Evolutionary conservation across 2,888 invertebrate species (phyloP), one percentile per base, ranked within the genome.

Genomic region (Polyommatus icarus): DNA sequence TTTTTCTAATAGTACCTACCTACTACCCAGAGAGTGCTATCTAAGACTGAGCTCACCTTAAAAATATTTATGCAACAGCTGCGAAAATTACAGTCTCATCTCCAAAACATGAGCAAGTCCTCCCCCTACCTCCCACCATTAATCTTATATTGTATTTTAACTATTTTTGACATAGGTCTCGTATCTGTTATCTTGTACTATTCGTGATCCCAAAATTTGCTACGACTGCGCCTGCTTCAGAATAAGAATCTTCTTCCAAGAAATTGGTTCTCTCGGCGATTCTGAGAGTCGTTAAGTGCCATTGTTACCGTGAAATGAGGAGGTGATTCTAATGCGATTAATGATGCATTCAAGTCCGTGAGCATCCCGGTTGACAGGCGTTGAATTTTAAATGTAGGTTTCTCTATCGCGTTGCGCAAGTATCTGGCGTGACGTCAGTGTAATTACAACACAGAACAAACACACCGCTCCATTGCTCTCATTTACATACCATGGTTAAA

Each of bases 391-490:
- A 80, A 79, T 79, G 76, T 78, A 80, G 18, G 72, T 78, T 78
- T 78, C 80, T 80, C 79, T 80, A 81, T 82, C 82, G 80, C 79
- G 79, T 83, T 84, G 81, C 82, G 81, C 81, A 83, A 83, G 76
- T 78, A 76, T 78, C 77, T 79, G 50, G 76, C 71, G 82, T 90
- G 91, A 91, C 89, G 90, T 91, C 91, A 81, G 80, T 80, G 80
- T 80, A 83, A 88, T 92, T 92, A 89, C 92, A 87, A 89, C 91
- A 92, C 84, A 84, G 84, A 83, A 84, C 86, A 90, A 90, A 93
- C 91, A 91, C 87, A 88, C 75, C 85, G 83, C 85, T 85, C 84
- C 82, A 82, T 85, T 89, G 90, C 84, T 86, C 92, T 87, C 91
- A 90, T 89, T 92, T 89, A 84, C 83, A 86, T 85, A 85, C 84